These are phyloP conservation scores for Eufriesea mexicana DNA, from an alignment of 1,140 invertebrate genomes.

Conservation along the genomic window DNA sequence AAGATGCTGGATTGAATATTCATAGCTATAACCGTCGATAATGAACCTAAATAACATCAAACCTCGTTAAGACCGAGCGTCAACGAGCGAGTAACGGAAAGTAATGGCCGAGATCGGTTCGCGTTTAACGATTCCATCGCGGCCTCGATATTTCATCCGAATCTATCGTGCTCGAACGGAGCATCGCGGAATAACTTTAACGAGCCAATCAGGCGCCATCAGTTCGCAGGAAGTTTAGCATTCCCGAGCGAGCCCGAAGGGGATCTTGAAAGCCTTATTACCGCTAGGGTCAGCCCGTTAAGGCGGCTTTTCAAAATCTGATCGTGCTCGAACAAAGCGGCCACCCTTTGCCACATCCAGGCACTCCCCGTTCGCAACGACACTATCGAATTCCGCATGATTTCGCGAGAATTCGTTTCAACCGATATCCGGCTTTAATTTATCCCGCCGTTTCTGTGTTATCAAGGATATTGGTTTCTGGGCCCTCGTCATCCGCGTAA, in stretches of 20 bases:
- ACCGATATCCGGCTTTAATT: slow-evolving; percentile 41
- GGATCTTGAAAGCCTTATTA: slow-evolving; percentile 65
- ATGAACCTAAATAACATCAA: neutral
- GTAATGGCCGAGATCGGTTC: neutral
- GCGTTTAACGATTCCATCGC: neutral
- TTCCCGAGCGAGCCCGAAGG: slow-evolving; percentile 50
- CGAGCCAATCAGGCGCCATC: slow-evolving; percentile 62
- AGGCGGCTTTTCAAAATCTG: slow-evolving; percentile 64
- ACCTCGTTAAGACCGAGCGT: neutral
- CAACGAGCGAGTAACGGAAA: slow-evolving; percentile 3
- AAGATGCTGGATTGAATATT: neutral
- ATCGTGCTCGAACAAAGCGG: slow-evolving; percentile 61
- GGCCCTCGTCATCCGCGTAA: neutral
- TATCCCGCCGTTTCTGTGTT: slow-evolving; percentile 23
- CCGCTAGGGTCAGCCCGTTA: slow-evolving; percentile 47
- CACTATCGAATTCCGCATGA: slow-evolving; percentile 21
- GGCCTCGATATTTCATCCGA: slow-evolving; percentile 30
- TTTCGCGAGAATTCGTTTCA: slow-evolving; percentile 15
- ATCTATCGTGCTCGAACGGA: slow-evolving; percentile 45
- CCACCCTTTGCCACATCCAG: neutral
- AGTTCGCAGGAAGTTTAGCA: slow-evolving; percentile 66
- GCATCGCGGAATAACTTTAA: slow-evolving; percentile 60
- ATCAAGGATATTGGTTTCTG: slow-evolving; percentile 48
- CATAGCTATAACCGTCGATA: neutral
- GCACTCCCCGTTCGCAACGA: neutral